Evolutionary conservation across 2,888 invertebrate species (phyloP), one percentile per base, ranked within the genome.

Genomic region (Xanthorhoe spadicearia): DNA sequence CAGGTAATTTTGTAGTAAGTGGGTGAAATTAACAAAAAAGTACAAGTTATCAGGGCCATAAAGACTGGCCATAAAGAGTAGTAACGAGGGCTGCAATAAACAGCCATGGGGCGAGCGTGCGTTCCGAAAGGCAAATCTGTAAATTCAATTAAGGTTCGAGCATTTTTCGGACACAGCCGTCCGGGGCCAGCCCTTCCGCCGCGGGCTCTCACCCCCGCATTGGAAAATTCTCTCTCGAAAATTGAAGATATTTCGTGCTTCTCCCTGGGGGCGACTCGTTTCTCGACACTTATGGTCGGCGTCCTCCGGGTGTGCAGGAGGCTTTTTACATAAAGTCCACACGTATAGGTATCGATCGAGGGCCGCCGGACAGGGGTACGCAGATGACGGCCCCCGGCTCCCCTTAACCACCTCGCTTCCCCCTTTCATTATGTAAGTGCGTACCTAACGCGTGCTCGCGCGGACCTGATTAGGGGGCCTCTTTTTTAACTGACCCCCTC

Each of bases 391-490:
- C 88, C 89, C 84, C 77, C 68, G 66, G 68, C 78, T 78, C 76
- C 78, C 80, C 76, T 81, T 75, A 74, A 77, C 83, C 83, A 83
- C 87, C 86, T 83, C 78, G 75, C 82, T 85, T 84, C 88, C 92
- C 92, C 92, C 92, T 92, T 92, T 93, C 92, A 93, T 93, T 93
- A 93, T 92, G 91, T 93, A 93, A 93, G 92, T 92, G 92, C 92
- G 92, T 91, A 83, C 83, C 83, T 83, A 92, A 93, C 92, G 92
- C 92, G 92, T 91, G 92, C 88, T 91, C 86, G 90, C 88, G 87
- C 88, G 90, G 90, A 90, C 92, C 92, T 92, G 92, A 93, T 93
- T 92, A 92, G 87, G 88, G 85, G 87, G 87, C 87, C 91, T 90
- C 90, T 91, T 92, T 93, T 92, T 92, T 91, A 92, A 93, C 91